Evolutionary conservation across 2,888 invertebrate genomes (phyloP), one percentile per base, ranked within the genome.

Genomic region (Parelbella ahira): DNA sequence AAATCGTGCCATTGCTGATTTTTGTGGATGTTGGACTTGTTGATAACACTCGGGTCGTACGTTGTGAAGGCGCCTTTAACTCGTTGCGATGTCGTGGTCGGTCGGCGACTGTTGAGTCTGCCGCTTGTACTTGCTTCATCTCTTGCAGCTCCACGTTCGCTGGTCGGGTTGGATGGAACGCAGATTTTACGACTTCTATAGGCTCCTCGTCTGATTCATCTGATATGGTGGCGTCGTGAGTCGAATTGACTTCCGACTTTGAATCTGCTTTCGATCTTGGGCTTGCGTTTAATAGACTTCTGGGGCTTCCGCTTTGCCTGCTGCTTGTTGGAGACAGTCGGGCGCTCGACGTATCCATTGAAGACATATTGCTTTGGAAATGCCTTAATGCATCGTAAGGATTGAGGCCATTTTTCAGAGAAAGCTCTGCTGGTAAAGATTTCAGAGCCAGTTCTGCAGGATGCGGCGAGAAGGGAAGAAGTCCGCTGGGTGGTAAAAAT

Each of bases 181-280:
- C 93, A 0, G 93, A 93, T 58, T 91, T 92, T 0, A 93, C 93
- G 11, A 93, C 93, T 60, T 93, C 93, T 56, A 93, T 93, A 42
- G 91, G 91, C 60, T 93, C 93, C 45, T 93, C 93, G 29, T 92
- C 92, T 0, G 92, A 91, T 48, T 90, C 90, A 44, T 90, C 91
- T 2, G 91, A 89, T 47, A 88, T 88, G 0, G 90, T 90, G 12
- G 89, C 89, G 20, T 90, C 91, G 47, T 90, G 88, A 5, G 91
- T 90, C 5, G 92, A 93, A 62, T 90, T 91, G 8, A 89, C 89
- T 65, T 91, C 90, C 0, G 90, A 89, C 48, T 90, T 90, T 0
- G 88, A 86, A 60, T 90, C 90, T 2, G 76, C 75, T 68, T 88
- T 88, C 4, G 82, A 88, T 59, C 88, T 75, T 1, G 88, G 88